phyloP scores from a whole-genome alignment of 2,888 invertebrate species.

The Caenorhabditis sp. region DNA sequence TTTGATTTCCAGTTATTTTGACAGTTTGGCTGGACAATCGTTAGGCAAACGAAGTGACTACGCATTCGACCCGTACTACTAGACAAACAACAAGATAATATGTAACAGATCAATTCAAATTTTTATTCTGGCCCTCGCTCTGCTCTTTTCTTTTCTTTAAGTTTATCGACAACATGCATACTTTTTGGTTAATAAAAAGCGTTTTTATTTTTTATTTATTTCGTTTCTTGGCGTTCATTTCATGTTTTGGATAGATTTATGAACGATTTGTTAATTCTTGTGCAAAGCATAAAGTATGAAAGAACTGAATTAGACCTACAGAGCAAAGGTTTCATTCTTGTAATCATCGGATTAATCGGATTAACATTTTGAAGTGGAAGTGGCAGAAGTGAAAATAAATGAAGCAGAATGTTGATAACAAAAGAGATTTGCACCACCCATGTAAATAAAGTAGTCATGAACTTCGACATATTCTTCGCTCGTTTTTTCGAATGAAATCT shows the following conservation, averaged over 20 bases:
- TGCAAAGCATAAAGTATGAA: too few species aligned
- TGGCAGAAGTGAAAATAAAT: too few species aligned
- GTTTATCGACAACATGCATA: neutral
- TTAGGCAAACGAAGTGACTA: conserved; percentile 53
- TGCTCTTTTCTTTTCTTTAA: conserved; percentile 5
- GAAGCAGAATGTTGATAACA: too few species aligned
- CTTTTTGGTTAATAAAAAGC: neutral
- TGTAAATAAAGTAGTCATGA: too few species aligned
- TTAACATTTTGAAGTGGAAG: too few species aligned
- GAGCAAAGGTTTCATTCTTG: too few species aligned
- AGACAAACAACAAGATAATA: neutral
- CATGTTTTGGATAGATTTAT: neutral
- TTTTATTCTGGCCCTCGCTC: conserved; percentile 6
- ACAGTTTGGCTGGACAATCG: conserved; percentile 62
- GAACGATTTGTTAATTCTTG: neutral
- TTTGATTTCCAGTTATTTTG: conserved; percentile 56
- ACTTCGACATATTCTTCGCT: too few species aligned
- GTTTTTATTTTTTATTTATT: neutral
- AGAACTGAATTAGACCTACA: too few species aligned
- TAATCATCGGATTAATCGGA: too few species aligned
- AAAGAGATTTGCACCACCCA: too few species aligned
- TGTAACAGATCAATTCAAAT: conserved; percentile 2
- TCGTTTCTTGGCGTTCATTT: neutral
- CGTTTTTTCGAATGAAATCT: too few species aligned
- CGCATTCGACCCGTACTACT: conserved; percentile 24